These are phyloP conservation scores for Brenthis ino DNA, from an alignment of 2,888 invertebrate species.

Conservation along the genomic window DNA sequence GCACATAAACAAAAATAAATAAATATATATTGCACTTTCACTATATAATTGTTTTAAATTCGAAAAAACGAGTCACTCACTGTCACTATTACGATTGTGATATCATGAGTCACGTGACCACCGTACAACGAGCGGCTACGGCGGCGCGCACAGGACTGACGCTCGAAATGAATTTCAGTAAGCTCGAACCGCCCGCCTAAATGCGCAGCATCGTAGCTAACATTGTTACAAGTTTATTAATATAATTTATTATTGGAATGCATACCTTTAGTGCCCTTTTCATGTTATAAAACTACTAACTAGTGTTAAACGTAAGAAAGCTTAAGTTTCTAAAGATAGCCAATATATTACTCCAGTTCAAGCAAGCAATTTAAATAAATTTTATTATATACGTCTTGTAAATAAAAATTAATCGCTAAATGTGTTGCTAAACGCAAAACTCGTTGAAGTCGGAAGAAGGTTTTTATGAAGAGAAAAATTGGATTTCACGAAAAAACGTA, in stretches of 20 bases:
- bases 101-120: slow-evolving; percentile 15
- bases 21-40: neutral
- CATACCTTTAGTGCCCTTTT: neutral
- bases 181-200: slow-evolving; percentile 34
- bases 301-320: no score
- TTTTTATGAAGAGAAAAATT: no score
- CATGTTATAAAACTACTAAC: no score
- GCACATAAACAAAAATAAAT: neutral
- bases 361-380: no score
- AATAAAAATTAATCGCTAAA: no score
- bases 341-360: no score
- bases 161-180: slow-evolving; percentile 33
- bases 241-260: slow-evolving; percentile 1
- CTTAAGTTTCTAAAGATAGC: no score
- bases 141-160: slow-evolving; percentile 34
- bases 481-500: no score
- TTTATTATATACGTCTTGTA: no score
- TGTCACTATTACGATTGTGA: slow-evolving; percentile 16
- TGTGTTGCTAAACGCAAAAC: no score
- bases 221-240: slow-evolving; percentile 24
- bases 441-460: no score
- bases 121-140: slow-evolving; percentile 16
- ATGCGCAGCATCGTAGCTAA: slow-evolving; percentile 26
- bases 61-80: neutral
- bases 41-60: neutral